Conservation (phyloP, 2,113 vertebrate species). For the Cricetomys ansorgei region DNA sequence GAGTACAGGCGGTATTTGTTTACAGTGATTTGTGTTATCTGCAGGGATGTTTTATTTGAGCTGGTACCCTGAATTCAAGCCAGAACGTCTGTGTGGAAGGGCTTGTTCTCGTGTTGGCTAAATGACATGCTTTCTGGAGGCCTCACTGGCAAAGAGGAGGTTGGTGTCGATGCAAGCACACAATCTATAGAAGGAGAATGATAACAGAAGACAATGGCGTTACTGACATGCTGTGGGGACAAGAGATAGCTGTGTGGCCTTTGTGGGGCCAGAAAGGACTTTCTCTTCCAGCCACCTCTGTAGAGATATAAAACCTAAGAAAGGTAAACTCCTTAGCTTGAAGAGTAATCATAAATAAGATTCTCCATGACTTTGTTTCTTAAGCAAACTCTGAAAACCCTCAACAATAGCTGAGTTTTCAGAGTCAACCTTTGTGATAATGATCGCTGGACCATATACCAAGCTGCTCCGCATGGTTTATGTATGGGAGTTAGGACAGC, state of each 20-base stretch:
- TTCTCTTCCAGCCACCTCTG: slow-evolving; percentile 52
- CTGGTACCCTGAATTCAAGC: slow-evolving; percentile 80
- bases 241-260: slow-evolving; percentile 68
- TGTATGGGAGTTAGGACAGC: slow-evolving; percentile 53
- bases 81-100: slow-evolving; percentile 74
- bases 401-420: slow-evolving; percentile 21
- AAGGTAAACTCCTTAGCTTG: slow-evolving; percentile 4
- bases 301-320: slow-evolving; percentile 17
- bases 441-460: background rate
- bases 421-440: slow-evolving; percentile 31
- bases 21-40: slow-evolving; percentile 85
- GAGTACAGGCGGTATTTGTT: slow-evolving; percentile 85
- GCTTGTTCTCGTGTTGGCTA: slow-evolving; percentile 70
- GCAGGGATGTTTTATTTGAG: slow-evolving; percentile 86
- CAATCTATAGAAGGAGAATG: slow-evolving; percentile 71
- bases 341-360: background rate
- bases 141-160: slow-evolving; percentile 71
- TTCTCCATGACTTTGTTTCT: background rate
- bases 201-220: slow-evolving; percentile 73
- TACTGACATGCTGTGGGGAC: background rate
- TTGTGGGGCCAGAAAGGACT: background rate
- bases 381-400: slow-evolving; percentile 52
- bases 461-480: background rate
- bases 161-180: slow-evolving; percentile 59
- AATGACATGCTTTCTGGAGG: slow-evolving; percentile 66